Evolutionary conservation across 1,140 invertebrate species (phyloP), one percentile per base, ranked within the genome.

Genomic region (Drosophila ohnishii): DNA sequence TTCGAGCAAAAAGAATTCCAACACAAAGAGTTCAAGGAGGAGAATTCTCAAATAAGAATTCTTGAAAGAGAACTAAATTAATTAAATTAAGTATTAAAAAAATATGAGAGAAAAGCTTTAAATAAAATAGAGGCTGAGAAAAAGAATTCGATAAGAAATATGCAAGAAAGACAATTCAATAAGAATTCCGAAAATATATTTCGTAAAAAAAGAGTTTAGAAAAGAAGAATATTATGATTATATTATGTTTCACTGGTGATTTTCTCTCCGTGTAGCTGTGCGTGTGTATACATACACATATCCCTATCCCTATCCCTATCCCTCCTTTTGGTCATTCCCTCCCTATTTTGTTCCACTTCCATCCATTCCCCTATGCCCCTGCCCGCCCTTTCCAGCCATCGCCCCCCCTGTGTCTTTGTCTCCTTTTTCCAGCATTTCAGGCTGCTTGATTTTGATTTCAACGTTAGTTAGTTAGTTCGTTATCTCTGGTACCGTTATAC

Each of bases 401-500:
- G 10, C 34, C 5, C 61, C 50, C 6, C 19, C 7, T 10, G 2
- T 4, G 22, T 6, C 25, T 19, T 16, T 13, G 30, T 37, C 22
- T 50, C 22, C 35, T 5, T 28, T 57, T 57, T 34, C 16, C 42
- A 42, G 22, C 32, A 59, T 67, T 67, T 75, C 59, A 30, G 73
- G 50, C 73, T 37, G 56, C 64, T 58, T 51, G 80, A 75, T 74
- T 61, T 78, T 86, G 83, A 75, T 87, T 82, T 76, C 82, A 69
- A 78, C 44, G 79, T 76, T 86, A 81, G 82, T 86, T 86, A 86
- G 83, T 79, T 86, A 82, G 83, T 82, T 86, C 83, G 75, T 82
- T 86, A 87, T 86, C 83, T 85, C 48, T 32, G 47, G 25, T 44
- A 47, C 47, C 62, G 66, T 62, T 62, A 51, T 35, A 55, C 48